Conservation (phyloP, 2,888 invertebrate genomes). For the Platycheirus rosarum region DNA sequence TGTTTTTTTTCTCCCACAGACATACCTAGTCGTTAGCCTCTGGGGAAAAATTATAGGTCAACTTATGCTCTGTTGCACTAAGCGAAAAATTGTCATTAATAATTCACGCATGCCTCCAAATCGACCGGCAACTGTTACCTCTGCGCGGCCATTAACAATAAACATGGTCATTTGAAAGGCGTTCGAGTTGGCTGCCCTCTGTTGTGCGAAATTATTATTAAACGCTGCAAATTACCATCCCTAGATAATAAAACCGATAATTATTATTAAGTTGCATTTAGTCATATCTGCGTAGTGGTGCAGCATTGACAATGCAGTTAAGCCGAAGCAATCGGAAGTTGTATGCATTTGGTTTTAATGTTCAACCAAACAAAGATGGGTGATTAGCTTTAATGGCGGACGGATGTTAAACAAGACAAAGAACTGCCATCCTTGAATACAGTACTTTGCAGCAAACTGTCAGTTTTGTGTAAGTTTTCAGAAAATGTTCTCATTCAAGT, state of each 20-base stretch:
- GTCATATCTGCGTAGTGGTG: not conserved
- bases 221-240: constrained; percentile 57
- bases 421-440: no score
- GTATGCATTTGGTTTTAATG: constrained; percentile 15
- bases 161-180: constrained; percentile 16
- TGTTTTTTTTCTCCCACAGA: constrained; percentile 23
- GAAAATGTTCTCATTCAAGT: constrained; percentile 5
- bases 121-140: not conserved
- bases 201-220: constrained; percentile 49
- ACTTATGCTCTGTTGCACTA: constrained; percentile 49
- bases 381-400: constrained; percentile 57
- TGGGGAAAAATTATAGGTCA: constrained; percentile 65
- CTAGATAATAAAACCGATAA: constrained; percentile 62
- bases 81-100: constrained; percentile 60
- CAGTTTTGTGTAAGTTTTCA: not conserved
- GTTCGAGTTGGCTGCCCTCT: constrained; percentile 7
- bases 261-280: constrained; percentile 69
- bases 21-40: constrained; percentile 23
- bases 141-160: constrained; percentile 25
- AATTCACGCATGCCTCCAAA: constrained; percentile 51
- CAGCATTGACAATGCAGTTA: not conserved
- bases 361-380: constrained; percentile 13
- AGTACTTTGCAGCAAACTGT: not conserved
- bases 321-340: constrained; percentile 45
- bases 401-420: constrained; percentile 27